Base-by-base conservation (phyloP, 92 coral and sea anemone species). In the Bergia sp. region DNA sequence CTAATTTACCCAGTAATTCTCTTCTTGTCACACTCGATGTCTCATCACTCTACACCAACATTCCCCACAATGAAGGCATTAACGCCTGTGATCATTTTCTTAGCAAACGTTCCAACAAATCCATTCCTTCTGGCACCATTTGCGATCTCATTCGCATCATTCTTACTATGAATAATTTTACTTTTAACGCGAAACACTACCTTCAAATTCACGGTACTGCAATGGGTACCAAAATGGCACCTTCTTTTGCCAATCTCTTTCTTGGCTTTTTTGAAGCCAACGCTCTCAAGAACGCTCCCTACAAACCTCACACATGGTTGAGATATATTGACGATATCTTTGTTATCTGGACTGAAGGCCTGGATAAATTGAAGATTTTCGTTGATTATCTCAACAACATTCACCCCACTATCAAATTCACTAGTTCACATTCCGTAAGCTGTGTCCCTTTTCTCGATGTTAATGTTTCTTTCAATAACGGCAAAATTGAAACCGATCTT, bases 161-260 rank as follows among this genome's bases (percentile, higher is more conserved):
- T 50, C 86, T 88, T 11, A 79, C 88, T 29, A 89, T 82, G 81
- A 89, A 89, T 72, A 82, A 89, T 38, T 89, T 89, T 71, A 36
- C 89, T n/a, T 89, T 89, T 44, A 81, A 89, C 57, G 80, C 40
- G 2, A 82, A 89, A 65, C 89, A 82, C 58, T 89, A 82, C 50
- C 88, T 82, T 37, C 91, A 89, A 73, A 39, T 82, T 36, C n/a
- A n/a, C n/a, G 29, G 29, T 29, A 29, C 29, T 29, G 29, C 29
- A 0, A 29, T 29, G 29, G 29, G 29, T 29, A 29, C 29, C 29
- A 29, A 29, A 29, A 29, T 29, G 29, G 29, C 29, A 29, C 29
- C 29, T 29, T 29, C 29, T 29, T 29, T 29, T 29, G 29, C 29
- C 29, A 29, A 29, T 29, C 29, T 29, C 29, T 82, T 82, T 23